Percentiles rank a stretch among this genome's conserved stretches.
Conservation (phyloP, 2,797 vertebrate genomes). For the Salmo trutta region DNA sequence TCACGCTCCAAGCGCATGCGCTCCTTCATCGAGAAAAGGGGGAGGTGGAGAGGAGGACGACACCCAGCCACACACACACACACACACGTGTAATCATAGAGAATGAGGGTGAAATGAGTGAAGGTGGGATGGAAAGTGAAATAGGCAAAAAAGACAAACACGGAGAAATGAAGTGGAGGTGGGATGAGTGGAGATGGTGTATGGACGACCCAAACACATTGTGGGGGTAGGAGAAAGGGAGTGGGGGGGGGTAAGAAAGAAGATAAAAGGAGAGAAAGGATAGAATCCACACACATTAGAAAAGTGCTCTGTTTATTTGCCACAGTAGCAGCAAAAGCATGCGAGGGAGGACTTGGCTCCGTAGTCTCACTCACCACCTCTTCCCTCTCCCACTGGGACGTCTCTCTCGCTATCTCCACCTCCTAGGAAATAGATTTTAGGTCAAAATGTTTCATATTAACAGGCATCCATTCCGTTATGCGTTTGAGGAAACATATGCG, state of each 20-base stretch:
- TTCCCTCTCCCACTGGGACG: conserved; percentile 89
- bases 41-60: conserved; percentile 47
- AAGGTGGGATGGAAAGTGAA: conserved; percentile 3
- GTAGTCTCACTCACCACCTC: conserved; percentile 82
- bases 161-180: conserved; percentile 30
- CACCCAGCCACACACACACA: conserved; percentile 61
- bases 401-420: conserved; percentile 89
- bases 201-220: conserved; percentile 64
- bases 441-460: background rate
- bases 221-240: conserved; percentile 18
- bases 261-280: conserved; percentile 63
- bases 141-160: conserved; percentile 23
- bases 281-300: conserved; percentile 78
- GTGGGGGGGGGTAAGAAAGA: conserved; percentile 18
- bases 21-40: conserved; percentile 82
- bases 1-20: conserved; percentile 87
- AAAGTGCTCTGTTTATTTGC: conserved; percentile 60
- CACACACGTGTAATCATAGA: conserved; percentile 53
- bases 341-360: conserved; percentile 62
- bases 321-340: conserved; percentile 67
- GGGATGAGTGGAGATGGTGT: conserved; percentile 30
- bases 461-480: background rate
- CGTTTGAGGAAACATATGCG: background rate
- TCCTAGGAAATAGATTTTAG: conserved; percentile 73
- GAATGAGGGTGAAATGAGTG: conserved; percentile 49